A percentile compares a stretch with the other conserved stretches of the same genome.
These are phyloP conservation scores for Disparrhopalites patrizii DNA, from an alignment of 2,888 invertebrate genomes.

Conservation along the genomic window DNA sequence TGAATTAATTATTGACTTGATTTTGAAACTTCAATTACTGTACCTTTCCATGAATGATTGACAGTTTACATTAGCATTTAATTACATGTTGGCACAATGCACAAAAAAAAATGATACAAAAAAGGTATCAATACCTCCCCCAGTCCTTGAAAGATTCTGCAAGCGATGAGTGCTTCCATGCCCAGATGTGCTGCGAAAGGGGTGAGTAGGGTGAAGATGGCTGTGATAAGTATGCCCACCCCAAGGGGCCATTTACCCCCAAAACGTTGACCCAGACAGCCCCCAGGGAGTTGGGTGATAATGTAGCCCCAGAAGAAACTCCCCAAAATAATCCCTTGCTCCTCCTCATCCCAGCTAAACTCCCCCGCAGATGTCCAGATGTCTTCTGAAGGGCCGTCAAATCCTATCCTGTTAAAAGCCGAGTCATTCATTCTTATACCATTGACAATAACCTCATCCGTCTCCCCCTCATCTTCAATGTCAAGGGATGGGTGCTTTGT, in stretches of 20 bases:
- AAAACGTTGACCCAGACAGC: conserved; percentile 31
- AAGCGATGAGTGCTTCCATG: conserved; percentile 51
- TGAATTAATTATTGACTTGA: too few relatives aligned
- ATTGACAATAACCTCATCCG: too few relatives aligned
- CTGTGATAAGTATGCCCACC: conserved; percentile 39
- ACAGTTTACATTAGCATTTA: too few relatives aligned
- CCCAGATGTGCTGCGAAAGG: conserved; percentile 54
- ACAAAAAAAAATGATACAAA: background rate
- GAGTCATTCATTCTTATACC: too few relatives aligned
- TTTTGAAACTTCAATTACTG: too few relatives aligned
- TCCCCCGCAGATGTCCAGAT: background rate
- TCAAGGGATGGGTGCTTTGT: too few relatives aligned
- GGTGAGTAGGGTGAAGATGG: conserved; percentile 50
- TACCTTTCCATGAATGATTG: too few relatives aligned
- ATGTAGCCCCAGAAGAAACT: conserved; percentile 46
- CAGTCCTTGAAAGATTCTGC: conserved; percentile 55
- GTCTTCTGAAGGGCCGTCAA: too few relatives aligned
- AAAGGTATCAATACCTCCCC: conserved; percentile 35
- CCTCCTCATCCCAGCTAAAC: conserved; percentile 36
- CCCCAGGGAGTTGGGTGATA: conserved; percentile 42
- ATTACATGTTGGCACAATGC: too few relatives aligned
- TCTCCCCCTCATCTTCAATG: too few relatives aligned
- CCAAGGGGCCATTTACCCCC: conserved; percentile 36
- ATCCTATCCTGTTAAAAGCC: too few relatives aligned
- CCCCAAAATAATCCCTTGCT: conserved; percentile 37